phyloP scores from a whole-genome alignment of 2,113 vertebrate genomes.

The Neolamprologus brichardi region DNA sequence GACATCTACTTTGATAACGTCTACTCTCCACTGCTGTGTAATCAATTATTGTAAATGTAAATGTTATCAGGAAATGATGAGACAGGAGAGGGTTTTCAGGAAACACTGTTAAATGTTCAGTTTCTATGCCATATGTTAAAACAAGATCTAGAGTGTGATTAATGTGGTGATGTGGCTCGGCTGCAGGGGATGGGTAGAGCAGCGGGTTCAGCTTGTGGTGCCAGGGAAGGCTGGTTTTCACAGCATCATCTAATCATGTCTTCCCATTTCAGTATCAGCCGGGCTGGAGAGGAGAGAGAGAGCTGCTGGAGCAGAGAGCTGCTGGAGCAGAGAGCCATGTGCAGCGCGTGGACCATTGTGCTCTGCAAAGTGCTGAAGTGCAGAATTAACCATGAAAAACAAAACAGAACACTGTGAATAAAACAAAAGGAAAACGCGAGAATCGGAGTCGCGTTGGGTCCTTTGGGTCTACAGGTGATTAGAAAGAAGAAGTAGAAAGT shows the following conservation, averaged over 20 bases:
- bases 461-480: background rate
- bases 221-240: background rate
- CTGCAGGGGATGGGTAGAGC: background rate
- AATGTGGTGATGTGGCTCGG: background rate
- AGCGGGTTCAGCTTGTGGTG: background rate
- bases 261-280: background rate
- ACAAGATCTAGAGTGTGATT: background rate
- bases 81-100: background rate
- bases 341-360: rapidly evolving
- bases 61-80: background rate
- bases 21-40: rapidly evolving
- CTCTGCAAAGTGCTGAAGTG: background rate
- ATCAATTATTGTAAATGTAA: background rate
- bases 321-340: background rate
- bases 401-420: rapidly evolving
- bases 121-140: background rate
- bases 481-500: rapidly evolving
- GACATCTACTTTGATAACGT: rapidly evolving
- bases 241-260: background rate
- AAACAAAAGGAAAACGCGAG: background rate
- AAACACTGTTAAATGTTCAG: background rate
- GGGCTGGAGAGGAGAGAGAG: rapidly evolving
- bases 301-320: background rate
- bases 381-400: background rate
- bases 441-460: rapidly evolving